Evolutionary conservation across 2,888 invertebrate genomes (phyloP), one percentile per base, ranked within the genome.

Genomic region (Cantharis rustica): DNA sequence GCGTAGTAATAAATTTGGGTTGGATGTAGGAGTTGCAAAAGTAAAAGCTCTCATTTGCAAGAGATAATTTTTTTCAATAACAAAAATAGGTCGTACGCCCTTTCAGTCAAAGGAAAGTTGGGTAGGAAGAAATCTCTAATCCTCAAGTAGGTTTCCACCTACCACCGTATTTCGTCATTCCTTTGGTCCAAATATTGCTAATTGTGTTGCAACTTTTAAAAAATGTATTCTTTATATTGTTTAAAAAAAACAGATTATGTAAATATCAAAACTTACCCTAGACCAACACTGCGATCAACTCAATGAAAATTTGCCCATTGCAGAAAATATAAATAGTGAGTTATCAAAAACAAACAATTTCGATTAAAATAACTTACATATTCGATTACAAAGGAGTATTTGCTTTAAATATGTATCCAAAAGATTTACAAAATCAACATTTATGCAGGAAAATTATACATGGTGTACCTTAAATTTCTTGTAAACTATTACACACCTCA

Each of bases 1-100:
- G 73, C 73, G 73, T 73, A 27, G 73, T 66, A 69, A 69, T 27
- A 31, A 69, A 69, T 73, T 73, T 70, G 68, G 75, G 75, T 66
- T 75, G 75, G 20, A 71, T 68, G 75, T 75, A 71, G 75, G 75
- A 61, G 75, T 71, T 16, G 20, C n/a, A 20, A 69, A 47, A 31
- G 16, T 16, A 66, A 17, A 66, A 20, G 16, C 23, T 9, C 20
- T 66, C 64, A 23, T 17, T 66, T 20, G 64, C 64, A 5, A 66
- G 20, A 17, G 13, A 47, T n/a, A 47, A 47, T n/a, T 66, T 66
- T 23, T 66, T 11, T 20, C 13, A 64, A n/a, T 16, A 10, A 5
- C n/a, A 11, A 17, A 66, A 66, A 66, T 66, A 11, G 64, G 64
- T 66, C 64, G 64, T n/a, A 66, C 20, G 64, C 64, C 64, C 64